Conservation (phyloP, 2,888 invertebrate genomes). For the Calephelis perditalis region DNA sequence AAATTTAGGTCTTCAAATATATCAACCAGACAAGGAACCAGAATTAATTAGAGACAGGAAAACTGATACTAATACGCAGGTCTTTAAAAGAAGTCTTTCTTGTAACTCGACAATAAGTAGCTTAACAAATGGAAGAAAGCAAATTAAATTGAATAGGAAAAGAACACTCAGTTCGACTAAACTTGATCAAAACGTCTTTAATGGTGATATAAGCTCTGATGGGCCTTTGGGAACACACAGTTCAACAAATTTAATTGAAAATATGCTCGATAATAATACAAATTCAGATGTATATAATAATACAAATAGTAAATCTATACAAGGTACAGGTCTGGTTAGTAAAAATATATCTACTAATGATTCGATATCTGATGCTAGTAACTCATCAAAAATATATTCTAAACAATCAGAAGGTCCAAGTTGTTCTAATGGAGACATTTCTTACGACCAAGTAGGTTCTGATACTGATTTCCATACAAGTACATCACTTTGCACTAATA, state of each 20-base stretch:
- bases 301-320: too few relatives aligned
- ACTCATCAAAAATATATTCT: too few relatives aligned
- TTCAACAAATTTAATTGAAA: background rate
- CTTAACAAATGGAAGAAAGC: background rate
- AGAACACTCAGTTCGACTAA: background rate
- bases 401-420: too few relatives aligned
- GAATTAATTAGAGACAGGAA: background rate
- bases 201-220: background rate
- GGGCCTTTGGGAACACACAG: background rate
- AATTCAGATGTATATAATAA: too few relatives aligned
- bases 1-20: background rate
- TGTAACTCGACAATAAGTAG: background rate
- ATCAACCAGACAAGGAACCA: background rate
- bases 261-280: background rate
- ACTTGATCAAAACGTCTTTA: background rate
- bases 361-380: too few relatives aligned
- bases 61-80: background rate
- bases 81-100: background rate
- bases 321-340: too few relatives aligned
- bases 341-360: too few relatives aligned
- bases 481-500: too few relatives aligned
- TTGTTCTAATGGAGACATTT: too few relatives aligned
- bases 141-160: conserved; percentile 3
- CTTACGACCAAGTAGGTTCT: too few relatives aligned
- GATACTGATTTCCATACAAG: too few relatives aligned